Evolutionary conservation across 2,888 invertebrate species (phyloP), one percentile per base, ranked within the genome.

Genomic region (Diloba caeruleocephala): DNA sequence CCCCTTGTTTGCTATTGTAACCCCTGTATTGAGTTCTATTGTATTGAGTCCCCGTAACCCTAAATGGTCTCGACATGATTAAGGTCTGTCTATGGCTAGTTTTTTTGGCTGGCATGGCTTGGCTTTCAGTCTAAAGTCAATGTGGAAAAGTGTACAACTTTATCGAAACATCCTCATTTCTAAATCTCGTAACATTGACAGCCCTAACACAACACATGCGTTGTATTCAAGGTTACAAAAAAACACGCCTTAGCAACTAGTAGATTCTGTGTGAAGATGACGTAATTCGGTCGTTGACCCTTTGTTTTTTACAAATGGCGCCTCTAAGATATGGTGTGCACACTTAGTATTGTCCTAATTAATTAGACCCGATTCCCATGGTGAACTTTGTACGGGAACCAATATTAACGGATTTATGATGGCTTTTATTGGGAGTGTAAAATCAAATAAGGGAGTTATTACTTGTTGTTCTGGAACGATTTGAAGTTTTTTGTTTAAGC

Each of bases 231-330:
- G 78, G 78, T 59, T 73, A 55, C 23, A 45, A 54, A 73, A 77
- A 58, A 48, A 44, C 31, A 38, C 29, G 52, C 28, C 68, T 58
- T 68, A 62, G 74, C 74, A 79, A 75, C 65, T 64, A 46, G 60
- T 71, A 44, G 67, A 60, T 72, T 75, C 38, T 44, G 31, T 45
- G 67, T 52, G 54, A 34, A 31, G 61, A 70, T 82, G 78, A 81
- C 74, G 82, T 68, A 78, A 81, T 37, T 7, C 62, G 72, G 62
- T 50, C 68, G 34, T 45, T 64, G 76, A 76, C 49, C 71, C 43
- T 33, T 7, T 58, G 64, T 74, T 78, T 74, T 67, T 68, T 68
- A 67, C 74, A 70, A 71, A 71, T 69, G 81, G 81, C 81, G 81
- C 81, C 74, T 64, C 43, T 17, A 19, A 59, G 31, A 45, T 59